Evolutionary conservation across 2,888 invertebrate species (phyloP).

Genomic region (Thalpophila matura): DNA sequence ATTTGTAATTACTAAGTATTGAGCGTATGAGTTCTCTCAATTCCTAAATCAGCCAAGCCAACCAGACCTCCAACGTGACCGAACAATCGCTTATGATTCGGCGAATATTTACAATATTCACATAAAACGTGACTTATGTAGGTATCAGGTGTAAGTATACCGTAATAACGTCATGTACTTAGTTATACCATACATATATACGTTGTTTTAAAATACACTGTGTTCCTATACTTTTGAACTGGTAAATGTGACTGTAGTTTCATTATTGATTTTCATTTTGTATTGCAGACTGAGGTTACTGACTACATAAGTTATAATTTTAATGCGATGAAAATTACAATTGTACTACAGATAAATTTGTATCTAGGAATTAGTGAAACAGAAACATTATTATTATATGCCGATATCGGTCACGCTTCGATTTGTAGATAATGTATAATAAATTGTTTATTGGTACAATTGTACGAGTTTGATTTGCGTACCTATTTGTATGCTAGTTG

Average conservation of each 20-base stretch:
- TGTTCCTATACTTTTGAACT: slow-evolving; percentile 55
- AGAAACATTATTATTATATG: slow-evolving; percentile 13
- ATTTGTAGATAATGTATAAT: not conserved
- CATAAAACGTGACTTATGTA: slow-evolving; percentile 61
- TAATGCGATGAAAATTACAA: not conserved
- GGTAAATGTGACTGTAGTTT: slow-evolving; percentile 38
- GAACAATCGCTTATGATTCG: slow-evolving; percentile 69
- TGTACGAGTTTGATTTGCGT: not conserved
- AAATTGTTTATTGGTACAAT: not conserved
- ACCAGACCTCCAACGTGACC: slow-evolving; percentile 70
- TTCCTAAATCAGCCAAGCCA: slow-evolving; percentile 88
- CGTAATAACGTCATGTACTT: slow-evolving; percentile 51
- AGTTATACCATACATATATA: slow-evolving; percentile 48
- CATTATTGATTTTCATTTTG: slow-evolving; percentile 23
- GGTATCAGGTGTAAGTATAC: slow-evolving; percentile 56
- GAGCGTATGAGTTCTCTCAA: slow-evolving; percentile 89
- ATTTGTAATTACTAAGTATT: slow-evolving; percentile 81
- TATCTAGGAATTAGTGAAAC: not conserved
- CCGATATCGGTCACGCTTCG: slow-evolving; percentile 23
- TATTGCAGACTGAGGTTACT: slow-evolving; percentile 48
- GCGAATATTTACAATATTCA: slow-evolving; percentile 72
- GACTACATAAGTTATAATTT: not conserved
- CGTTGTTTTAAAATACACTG: slow-evolving; percentile 59
- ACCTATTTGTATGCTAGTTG: not conserved
- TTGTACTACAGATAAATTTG: not conserved